phyloP scores from a whole-genome alignment of 2,888 invertebrate species.

The Eumerus sabulonum region DNA sequence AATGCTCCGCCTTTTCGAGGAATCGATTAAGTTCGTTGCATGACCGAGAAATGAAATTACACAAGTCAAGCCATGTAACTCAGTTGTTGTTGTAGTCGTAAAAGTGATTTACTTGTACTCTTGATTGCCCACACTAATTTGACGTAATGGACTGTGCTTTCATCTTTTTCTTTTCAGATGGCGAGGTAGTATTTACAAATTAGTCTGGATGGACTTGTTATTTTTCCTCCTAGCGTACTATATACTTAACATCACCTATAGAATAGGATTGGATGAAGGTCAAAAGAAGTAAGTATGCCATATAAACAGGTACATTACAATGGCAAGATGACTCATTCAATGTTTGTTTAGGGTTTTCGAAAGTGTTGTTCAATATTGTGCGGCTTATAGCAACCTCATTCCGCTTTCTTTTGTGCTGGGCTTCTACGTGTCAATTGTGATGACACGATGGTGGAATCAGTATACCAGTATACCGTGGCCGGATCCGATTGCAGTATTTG shows the following conservation, averaged over 20 bases:
- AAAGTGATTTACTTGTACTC: background rate
- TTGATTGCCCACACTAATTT: too few relatives aligned
- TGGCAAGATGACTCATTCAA: background rate
- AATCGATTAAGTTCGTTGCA: too few relatives aligned
- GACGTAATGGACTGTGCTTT: slow-evolving; percentile 31
- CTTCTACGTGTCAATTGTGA: slow-evolving; percentile 95
- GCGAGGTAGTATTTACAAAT: slow-evolving; percentile 96
- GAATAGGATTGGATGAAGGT: slow-evolving; percentile 83
- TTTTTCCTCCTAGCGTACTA: slow-evolving; percentile 90
- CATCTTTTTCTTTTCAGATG: slow-evolving; percentile 85
- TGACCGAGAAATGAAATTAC: too few relatives aligned
- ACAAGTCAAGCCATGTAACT: background rate
- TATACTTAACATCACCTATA: slow-evolving; percentile 87
- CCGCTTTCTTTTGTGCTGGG: slow-evolving; percentile 96
- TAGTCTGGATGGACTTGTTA: slow-evolving; percentile 93
- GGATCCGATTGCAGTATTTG: slow-evolving; percentile 91
- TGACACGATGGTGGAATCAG: slow-evolving; percentile 95
- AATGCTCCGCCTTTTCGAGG: background rate
- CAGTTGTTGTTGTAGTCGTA: background rate
- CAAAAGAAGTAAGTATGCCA: slow-evolving; percentile 83
- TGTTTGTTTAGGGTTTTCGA: slow-evolving; percentile 86
- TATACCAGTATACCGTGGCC: slow-evolving; percentile 92
- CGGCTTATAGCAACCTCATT: slow-evolving; percentile 91
- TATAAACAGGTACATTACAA: background rate
- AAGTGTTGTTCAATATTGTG: slow-evolving; percentile 90